phyloP scores from a whole-genome alignment of 2,797 vertebrate genomes.

The Xiphorhynchus erythropygius region DNA sequence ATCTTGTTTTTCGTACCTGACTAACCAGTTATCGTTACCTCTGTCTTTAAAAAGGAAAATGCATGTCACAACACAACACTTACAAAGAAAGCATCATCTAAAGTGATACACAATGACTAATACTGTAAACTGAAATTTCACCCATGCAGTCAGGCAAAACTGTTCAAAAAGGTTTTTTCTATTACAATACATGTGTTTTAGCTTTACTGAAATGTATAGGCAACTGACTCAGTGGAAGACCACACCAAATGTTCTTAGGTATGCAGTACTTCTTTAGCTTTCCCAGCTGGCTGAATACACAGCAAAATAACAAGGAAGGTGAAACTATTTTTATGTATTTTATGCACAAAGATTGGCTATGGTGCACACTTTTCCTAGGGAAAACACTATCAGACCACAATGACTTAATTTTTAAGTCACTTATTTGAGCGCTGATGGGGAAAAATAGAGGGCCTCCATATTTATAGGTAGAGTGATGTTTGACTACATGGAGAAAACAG shows the following conservation, averaged over 20 bases:
- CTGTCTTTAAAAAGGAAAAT: slow-evolving; percentile 82
- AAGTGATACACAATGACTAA: not conserved
- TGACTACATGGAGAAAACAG: not conserved
- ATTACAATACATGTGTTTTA: not conserved
- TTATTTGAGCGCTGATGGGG: not conserved
- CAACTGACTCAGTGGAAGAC: not conserved
- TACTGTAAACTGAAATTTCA: not conserved
- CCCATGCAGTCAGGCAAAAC: not conserved
- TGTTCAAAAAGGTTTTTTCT: not conserved
- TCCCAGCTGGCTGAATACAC: not conserved
- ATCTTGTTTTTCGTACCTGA: slow-evolving; percentile 90
- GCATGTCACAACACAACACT: not conserved
- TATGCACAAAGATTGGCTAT: not conserved
- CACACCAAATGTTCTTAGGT: not conserved
- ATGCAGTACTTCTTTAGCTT: not conserved
- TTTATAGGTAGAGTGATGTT: not conserved
- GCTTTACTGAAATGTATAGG: not conserved
- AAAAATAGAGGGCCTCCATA: not conserved
- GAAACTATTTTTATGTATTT: not conserved
- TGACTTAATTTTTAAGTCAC: not conserved
- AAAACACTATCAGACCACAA: not conserved
- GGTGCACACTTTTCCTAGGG: not conserved
- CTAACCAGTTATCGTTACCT: slow-evolving; percentile 98
- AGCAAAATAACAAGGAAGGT: not conserved
- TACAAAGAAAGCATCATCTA: not conserved